Evolutionary conservation across 1,140 invertebrate genomes (phyloP).

Genomic region (Meloidogyne floridensis): DNA sequence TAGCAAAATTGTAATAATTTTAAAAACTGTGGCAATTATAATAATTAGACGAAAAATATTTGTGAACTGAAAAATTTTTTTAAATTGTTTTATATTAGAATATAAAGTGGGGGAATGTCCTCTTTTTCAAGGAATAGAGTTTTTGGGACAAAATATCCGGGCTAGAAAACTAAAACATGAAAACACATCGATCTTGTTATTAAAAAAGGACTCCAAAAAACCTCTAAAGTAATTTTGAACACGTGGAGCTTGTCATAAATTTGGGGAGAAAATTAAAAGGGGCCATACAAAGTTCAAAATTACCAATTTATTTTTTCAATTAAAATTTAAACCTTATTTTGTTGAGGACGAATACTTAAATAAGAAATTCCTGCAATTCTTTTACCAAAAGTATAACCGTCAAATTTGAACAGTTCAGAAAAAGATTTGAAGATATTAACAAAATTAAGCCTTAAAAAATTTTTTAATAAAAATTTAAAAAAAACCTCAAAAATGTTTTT

Average conservation of each 20-base stretch:
- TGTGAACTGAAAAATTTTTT: background rate
- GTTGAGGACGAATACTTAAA: background rate
- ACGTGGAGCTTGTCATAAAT: no score
- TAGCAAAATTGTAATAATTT: background rate
- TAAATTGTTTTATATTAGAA: background rate
- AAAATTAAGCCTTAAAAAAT: background rate
- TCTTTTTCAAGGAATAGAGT: no score
- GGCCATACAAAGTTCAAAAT: no score
- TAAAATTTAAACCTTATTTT: background rate
- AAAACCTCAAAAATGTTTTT: background rate
- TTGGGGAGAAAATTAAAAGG: no score
- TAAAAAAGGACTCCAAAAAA: no score
- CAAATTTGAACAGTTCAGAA: background rate
- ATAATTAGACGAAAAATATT: background rate
- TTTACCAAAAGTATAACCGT: background rate
- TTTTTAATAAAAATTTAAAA: background rate
- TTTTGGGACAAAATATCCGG: no score
- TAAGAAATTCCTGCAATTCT: conserved; percentile 3
- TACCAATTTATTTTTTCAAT: no score
- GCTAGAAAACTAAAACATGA: no score
- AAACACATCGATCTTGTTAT: no score
- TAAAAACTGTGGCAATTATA: background rate
- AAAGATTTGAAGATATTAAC: background rate
- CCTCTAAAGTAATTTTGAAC: no score
- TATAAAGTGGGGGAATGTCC: no score